Base-by-base conservation (phyloP, 2,797 vertebrate genomes). In the Gallinago solitaria region DNA sequence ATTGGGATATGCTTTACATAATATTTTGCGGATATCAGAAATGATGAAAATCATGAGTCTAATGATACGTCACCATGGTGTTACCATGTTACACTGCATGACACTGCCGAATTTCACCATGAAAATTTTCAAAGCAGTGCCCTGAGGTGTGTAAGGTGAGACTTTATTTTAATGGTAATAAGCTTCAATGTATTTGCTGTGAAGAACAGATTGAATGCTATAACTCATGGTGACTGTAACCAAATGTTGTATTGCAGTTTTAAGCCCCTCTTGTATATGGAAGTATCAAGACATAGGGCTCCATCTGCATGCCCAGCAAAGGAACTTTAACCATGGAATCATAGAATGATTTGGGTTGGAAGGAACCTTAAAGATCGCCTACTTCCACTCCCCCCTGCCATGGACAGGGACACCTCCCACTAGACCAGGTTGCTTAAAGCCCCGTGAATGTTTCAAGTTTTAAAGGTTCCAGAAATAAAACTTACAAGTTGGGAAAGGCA, bases 141-240 rank as follows among this genome's bases (percentile, higher is more conserved):
- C 94, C 32, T 91, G 92, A 94, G 94, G 85, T 89, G 87, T 85
- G 63, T 78, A 47, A 85, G 84, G 75, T 33, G 43, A 43, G 37
- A 75, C 68, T 92, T 96, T 60, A 92, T 92, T 89, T 92, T 89
- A 80, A 30, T n/a, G 48, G 60, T 89, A 85, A 80, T 96, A 90
- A 89, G 83, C 70, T 92, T 91, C 85, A 83, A 68, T 77, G 43
- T 90, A 91, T 90, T 90, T 95, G 73, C 84, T 91, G 74, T 61
- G 48, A 82, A 63, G 64, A 74, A 54, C 59, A 87, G 84, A 67
- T 92, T 4, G 18, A 96, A 83, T 45, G 25, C 54, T 61, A 28
- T 68, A 83, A 71, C 60, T 74, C 37, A 79, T 24, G 56, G n/a
- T 82, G 75, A 53, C 60, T 63, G 74, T 89, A 93, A 85, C 45